These are phyloP conservation scores for Galagoides demidoff DNA, from an alignment of 2,797 vertebrate species.

Conservation along the genomic window DNA sequence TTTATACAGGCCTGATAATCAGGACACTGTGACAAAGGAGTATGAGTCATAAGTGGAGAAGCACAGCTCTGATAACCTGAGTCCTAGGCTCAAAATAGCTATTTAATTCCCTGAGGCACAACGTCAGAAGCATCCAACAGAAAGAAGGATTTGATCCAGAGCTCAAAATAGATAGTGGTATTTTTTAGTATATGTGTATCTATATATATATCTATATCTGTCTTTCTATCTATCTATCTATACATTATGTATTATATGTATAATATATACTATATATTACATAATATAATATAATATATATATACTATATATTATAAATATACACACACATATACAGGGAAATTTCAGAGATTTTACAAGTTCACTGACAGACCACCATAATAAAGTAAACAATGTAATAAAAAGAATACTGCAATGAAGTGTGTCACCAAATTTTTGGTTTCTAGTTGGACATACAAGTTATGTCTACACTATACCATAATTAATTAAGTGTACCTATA, in stretches of 20 bases:
- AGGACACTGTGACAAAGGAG: background rate
- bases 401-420: background rate
- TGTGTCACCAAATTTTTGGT: background rate
- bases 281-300: too few relatives aligned
- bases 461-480: background rate
- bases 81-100: background rate
- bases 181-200: too few relatives aligned
- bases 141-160: background rate
- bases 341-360: background rate
- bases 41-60: background rate
- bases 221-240: too few relatives aligned
- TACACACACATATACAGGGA: too few relatives aligned
- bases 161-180: background rate
- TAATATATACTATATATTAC: too few relatives aligned
- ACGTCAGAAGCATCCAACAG: background rate
- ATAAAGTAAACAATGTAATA: background rate
- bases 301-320: too few relatives aligned
- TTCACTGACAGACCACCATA: background rate
- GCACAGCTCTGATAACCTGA: background rate
- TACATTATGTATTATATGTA: too few relatives aligned
- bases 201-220: too few relatives aligned
- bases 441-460: background rate
- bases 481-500: background rate
- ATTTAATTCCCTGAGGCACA: background rate
- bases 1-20: background rate